Evolutionary conservation across 2,888 invertebrate species (phyloP).

Genomic region (Acrobasis consociella): DNA sequence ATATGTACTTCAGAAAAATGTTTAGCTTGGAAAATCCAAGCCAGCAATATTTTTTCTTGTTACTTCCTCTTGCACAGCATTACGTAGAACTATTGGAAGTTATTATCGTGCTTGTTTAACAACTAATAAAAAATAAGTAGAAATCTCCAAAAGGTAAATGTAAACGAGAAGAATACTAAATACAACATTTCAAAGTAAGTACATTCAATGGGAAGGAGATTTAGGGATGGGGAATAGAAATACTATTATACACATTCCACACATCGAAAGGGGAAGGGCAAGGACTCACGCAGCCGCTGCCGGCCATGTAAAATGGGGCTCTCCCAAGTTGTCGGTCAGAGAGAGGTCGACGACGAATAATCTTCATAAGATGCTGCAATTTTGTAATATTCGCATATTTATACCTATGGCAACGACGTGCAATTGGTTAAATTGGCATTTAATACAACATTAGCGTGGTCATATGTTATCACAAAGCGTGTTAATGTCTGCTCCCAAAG

Average conservation of each 20-base stretch:
- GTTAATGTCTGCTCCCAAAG: not conserved
- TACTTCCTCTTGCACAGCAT: not conserved
- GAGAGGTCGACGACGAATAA: conserved; percentile 88
- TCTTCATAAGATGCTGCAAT: conserved; percentile 88
- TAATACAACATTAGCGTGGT: conserved; percentile 28
- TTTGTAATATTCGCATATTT: conserved; percentile 81
- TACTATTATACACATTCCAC: conserved; percentile 75
- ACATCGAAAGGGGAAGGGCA: conserved; percentile 72
- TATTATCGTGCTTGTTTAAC: conserved; percentile 16
- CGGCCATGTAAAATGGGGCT: conserved; percentile 73
- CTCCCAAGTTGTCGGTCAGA: conserved; percentile 82
- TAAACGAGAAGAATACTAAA: conserved; percentile 45
- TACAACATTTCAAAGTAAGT: conserved; percentile 58
- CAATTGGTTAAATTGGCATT: conserved; percentile 66
- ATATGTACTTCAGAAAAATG: no score
- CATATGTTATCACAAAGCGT: conserved; percentile 19
- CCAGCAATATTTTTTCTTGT: no score
- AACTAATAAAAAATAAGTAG: conserved; percentile 31
- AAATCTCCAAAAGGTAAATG: conserved; percentile 37
- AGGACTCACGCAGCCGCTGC: conserved; percentile 78
- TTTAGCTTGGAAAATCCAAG: no score
- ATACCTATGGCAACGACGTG: conserved; percentile 79
- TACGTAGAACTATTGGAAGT: not conserved
- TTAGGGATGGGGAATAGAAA: conserved; percentile 45
- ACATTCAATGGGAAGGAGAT: conserved; percentile 53